These are phyloP conservation scores for Euplexia lucipara DNA, from an alignment of 2,888 invertebrate species.

Conservation along the genomic window DNA sequence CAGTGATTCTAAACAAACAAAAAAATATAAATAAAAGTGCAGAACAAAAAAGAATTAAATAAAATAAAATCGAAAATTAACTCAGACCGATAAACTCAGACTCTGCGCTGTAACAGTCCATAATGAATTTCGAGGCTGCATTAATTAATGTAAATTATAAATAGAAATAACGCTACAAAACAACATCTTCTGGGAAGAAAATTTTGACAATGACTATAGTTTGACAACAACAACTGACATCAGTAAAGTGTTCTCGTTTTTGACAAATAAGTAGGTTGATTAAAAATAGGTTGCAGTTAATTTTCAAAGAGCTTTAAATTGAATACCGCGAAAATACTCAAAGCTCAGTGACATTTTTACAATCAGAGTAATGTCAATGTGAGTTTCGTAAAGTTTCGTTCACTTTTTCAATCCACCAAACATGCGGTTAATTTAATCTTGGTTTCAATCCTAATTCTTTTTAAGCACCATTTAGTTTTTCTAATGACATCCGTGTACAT, in stretches of 20 bases:
- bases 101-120: constrained; percentile 75
- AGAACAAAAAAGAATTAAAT: constrained; percentile 43
- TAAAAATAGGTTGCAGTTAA: constrained; percentile 10
- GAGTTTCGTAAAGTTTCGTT: not conserved
- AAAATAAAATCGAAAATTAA: constrained; percentile 53
- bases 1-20: constrained; percentile 79
- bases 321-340: not conserved
- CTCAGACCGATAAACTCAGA: constrained; percentile 76
- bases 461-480: not conserved
- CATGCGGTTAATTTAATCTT: constrained; percentile 14
- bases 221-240: constrained; percentile 41
- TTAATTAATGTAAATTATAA: constrained; percentile 42
- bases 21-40: constrained; percentile 66
- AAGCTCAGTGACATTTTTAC: not conserved
- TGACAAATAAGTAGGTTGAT: not conserved
- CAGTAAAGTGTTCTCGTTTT: constrained; percentile 46
- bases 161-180: constrained; percentile 57
- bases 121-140: constrained; percentile 71
- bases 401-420: not conserved
- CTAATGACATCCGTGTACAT: not conserved
- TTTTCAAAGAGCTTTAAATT: not conserved
- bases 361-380: constrained; percentile 16
- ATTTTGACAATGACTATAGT: constrained; percentile 60
- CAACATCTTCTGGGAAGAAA: constrained; percentile 58
- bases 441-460: not conserved